phyloP scores from a whole-genome alignment of 2,888 invertebrate species.

The Meliscaeva auricollis region DNA sequence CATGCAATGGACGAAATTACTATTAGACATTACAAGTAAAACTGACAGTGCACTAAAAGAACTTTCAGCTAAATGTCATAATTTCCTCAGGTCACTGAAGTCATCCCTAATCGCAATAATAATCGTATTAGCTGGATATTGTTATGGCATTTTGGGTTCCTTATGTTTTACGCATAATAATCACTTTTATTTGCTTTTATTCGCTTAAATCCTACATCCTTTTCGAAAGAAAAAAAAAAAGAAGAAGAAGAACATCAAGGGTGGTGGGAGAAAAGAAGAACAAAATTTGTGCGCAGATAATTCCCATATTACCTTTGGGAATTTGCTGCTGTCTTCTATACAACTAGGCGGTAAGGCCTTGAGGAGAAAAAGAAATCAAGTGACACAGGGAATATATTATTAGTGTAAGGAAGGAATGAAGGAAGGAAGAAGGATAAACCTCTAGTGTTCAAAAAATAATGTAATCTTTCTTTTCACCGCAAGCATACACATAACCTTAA shows the following conservation, averaged over 20 bases:
- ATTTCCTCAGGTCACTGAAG: background rate
- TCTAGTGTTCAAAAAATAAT: constrained; percentile 10
- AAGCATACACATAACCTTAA: too few relatives aligned
- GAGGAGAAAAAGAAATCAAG: background rate
- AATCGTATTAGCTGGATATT: constrained; percentile 5
- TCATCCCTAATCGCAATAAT: background rate
- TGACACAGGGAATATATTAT: constrained; percentile 18
- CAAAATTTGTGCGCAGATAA: constrained; percentile 1
- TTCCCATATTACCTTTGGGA: constrained; percentile 18
- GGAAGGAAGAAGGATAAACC: background rate
- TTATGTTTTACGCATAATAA: constrained; percentile 14
- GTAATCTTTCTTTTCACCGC: constrained; percentile 8
- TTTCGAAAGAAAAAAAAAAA: too few relatives aligned
- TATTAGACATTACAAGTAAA: too few relatives aligned
- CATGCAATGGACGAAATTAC: too few relatives aligned
- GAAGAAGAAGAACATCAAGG: too few relatives aligned
- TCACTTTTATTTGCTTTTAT: background rate
- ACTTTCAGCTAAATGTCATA: too few relatives aligned
- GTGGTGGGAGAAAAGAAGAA: too few relatives aligned
- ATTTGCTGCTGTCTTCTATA: background rate
- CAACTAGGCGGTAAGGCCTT: too few relatives aligned
- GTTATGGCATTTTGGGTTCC: constrained; percentile 7
- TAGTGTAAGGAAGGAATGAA: background rate
- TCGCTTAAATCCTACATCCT: background rate
- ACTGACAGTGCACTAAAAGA: background rate